These are phyloP conservation scores for Achatina immaculata DNA, from an alignment of 1,140 invertebrate genomes.

Conservation along the genomic window DNA sequence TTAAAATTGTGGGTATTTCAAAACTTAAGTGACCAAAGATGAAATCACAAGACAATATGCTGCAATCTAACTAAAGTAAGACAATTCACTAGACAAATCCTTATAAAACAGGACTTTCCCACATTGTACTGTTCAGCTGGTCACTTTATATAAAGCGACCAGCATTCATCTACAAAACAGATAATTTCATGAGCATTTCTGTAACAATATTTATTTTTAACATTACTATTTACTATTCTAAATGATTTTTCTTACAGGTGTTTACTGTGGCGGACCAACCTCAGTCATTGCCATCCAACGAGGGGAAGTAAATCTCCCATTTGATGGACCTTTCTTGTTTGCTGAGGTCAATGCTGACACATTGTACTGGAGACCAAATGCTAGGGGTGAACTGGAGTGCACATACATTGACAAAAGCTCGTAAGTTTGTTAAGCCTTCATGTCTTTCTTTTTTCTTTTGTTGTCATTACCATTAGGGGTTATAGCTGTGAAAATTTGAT, in stretches of 20 bases:
- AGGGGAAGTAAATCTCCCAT: slow-evolving; percentile 79
- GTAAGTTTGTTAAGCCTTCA: slow-evolving; percentile 19
- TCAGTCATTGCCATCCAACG: slow-evolving; percentile 78
- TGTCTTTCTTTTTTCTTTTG: not conserved
- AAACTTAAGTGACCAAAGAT: too few relatives aligned
- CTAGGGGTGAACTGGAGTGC: slow-evolving; percentile 48
- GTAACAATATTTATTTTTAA: too few relatives aligned
- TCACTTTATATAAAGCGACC: too few relatives aligned
- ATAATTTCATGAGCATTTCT: too few relatives aligned
- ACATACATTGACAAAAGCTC: slow-evolving; percentile 54
- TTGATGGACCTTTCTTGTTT: slow-evolving; percentile 83
- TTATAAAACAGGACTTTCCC: too few relatives aligned
- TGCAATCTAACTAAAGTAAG: too few relatives aligned
- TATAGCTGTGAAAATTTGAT: not conserved
- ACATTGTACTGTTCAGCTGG: too few relatives aligned
- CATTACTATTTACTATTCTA: too few relatives aligned
- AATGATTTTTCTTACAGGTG: slow-evolving; percentile 64
- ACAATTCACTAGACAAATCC: too few relatives aligned
- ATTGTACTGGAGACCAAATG: slow-evolving; percentile 72
- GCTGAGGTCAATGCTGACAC: slow-evolving; percentile 84
- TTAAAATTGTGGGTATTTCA: too few relatives aligned
- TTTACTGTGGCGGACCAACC: slow-evolving; percentile 77
- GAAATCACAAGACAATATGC: too few relatives aligned
- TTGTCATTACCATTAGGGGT: not conserved
- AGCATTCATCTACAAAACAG: too few relatives aligned